Evolutionary conservation across 2,888 invertebrate species (phyloP).

Genomic region (Andrena hattorfiana): DNA sequence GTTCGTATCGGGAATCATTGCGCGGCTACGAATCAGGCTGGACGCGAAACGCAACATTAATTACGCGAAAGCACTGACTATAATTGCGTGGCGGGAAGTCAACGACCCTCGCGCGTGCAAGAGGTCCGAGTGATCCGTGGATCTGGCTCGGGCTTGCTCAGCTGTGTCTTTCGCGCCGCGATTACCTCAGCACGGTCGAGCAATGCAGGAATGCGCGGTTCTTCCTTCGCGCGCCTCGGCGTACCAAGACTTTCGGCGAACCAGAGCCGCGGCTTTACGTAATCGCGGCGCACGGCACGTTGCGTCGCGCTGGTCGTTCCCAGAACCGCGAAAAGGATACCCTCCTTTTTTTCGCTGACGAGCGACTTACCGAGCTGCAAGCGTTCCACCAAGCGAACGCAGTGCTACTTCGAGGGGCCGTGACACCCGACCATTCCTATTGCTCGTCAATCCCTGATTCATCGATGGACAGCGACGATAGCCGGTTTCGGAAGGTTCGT

Average conservation of each 20-base stretch:
- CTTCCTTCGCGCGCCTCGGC: conserved; percentile 30
- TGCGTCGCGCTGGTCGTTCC: neutral
- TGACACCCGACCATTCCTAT: neutral
- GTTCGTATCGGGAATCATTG: conserved; percentile 41
- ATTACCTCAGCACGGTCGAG: conserved; percentile 37
- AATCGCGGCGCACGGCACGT: conserved; percentile 5
- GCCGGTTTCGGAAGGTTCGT: neutral
- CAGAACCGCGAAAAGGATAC: conserved; percentile 1
- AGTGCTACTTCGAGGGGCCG: neutral
- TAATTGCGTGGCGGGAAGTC: conserved; percentile 59
- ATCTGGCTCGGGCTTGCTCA: conserved; percentile 51
- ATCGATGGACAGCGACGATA: neutral
- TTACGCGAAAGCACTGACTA: conserved; percentile 59
- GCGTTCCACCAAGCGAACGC: neutral
- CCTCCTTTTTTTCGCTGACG: neutral
- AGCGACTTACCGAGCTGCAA: neutral
- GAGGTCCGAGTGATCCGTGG: conserved; percentile 41
- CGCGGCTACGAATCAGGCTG: conserved; percentile 9
- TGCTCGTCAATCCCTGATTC: neutral
- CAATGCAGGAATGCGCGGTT: conserved; percentile 48
- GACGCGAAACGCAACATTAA: conserved; percentile 43
- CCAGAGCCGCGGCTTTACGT: conserved; percentile 25
- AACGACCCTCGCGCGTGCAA: conserved; percentile 56
- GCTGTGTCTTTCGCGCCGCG: conserved; percentile 51
- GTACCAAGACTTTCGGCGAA: conserved; percentile 30